Conservation (phyloP, 2,113 vertebrate genomes). For the Zosterops japonicus region DNA sequence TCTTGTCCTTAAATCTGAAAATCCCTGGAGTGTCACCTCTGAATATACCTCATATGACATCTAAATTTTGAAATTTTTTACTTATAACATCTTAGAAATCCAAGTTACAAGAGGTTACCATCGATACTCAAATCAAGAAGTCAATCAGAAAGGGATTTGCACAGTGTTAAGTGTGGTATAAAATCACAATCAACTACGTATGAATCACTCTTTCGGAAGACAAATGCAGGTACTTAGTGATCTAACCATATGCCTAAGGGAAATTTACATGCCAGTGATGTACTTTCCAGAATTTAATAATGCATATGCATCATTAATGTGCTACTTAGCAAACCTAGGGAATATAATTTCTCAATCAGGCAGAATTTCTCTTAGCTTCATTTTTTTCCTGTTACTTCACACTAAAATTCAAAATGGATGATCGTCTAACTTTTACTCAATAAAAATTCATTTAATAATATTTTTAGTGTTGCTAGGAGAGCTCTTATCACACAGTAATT, state of each 20-base stretch:
- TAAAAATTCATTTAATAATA: not conserved
- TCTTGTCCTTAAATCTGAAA: not conserved
- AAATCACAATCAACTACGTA: not conserved
- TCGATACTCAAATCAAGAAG: not conserved
- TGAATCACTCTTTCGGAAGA: slow-evolving; percentile 12
- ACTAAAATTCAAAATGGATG: not conserved
- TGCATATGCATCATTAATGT: not conserved
- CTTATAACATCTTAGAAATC: not conserved
- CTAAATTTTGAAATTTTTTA: not conserved
- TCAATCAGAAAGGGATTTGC: not conserved
- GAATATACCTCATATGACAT: not conserved
- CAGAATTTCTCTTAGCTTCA: not conserved
- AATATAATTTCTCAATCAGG: not conserved
- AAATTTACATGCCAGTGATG: not conserved
- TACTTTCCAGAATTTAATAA: not conserved
- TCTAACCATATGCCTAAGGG: not conserved
- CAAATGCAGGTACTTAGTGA: not conserved
- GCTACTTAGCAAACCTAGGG: not conserved
- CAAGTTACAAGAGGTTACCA: not conserved
- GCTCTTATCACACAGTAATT: not conserved
- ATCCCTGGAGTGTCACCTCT: not conserved
- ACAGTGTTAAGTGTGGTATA: not conserved
- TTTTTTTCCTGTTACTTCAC: not conserved
- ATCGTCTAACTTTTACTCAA: not conserved
- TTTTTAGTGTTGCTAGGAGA: not conserved